Evolutionary conservation across 2,113 vertebrate genomes (phyloP).

Genomic region (Silurus asotus): DNA sequence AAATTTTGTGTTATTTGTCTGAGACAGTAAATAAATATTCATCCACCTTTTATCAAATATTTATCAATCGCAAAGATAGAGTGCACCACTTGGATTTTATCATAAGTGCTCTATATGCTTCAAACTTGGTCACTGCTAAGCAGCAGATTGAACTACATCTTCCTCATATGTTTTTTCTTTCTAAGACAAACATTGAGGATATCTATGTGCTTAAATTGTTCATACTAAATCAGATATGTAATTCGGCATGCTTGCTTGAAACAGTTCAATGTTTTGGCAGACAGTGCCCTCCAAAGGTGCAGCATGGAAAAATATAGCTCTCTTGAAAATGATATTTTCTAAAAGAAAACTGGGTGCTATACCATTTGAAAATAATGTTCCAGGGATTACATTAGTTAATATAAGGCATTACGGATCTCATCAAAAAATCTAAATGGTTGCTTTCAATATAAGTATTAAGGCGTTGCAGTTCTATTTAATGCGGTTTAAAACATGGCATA

Average conservation of each 20-base stretch:
- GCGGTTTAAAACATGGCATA: not conserved
- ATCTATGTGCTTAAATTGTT: not conserved
- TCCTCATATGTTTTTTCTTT: not conserved
- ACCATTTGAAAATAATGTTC: constrained; percentile 5
- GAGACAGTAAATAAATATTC: not conserved
- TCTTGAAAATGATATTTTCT: not conserved
- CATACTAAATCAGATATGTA: not conserved
- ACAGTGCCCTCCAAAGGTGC: constrained; percentile 49
- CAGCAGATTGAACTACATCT: not conserved
- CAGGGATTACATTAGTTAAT: not conserved
- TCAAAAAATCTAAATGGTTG: not conserved
- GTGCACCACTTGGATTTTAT: not conserved
- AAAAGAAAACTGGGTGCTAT: constrained; percentile 7
- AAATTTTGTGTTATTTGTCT: not conserved
- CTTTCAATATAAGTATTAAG: not conserved
- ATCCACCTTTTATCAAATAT: not conserved
- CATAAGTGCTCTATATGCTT: not conserved
- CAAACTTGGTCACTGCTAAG: not conserved
- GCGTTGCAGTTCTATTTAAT: not conserved
- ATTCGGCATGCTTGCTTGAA: not conserved
- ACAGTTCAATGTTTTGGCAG: constrained; percentile 33
- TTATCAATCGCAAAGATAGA: not conserved
- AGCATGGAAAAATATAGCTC: not conserved
- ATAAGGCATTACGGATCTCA: not conserved
- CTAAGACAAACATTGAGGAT: not conserved